Percentiles rank a stretch among this genome's conserved stretches.
These are phyloP conservation scores for Rhipidura dahli DNA, from an alignment of 2,113 vertebrate genomes.

Conservation along the genomic window DNA sequence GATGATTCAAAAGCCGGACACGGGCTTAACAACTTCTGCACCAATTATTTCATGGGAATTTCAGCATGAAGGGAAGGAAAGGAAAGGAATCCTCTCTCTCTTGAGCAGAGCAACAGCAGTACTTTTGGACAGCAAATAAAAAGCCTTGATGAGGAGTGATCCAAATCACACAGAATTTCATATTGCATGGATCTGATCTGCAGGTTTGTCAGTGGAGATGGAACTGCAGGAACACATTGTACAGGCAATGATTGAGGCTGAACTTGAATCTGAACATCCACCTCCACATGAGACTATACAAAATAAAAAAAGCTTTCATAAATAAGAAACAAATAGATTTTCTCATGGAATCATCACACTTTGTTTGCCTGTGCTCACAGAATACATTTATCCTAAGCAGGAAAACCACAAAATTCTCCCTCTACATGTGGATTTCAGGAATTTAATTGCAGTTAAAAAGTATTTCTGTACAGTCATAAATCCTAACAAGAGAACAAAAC, in stretches of 20 bases:
- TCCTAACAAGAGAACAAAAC: neutral
- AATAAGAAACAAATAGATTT: neutral
- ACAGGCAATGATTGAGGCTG: neutral
- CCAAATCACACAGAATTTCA: neutral
- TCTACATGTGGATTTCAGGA: rapidly evolving
- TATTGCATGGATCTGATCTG: neutral
- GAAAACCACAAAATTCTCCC: neutral
- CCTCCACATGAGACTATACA: neutral
- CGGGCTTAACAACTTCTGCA: neutral
- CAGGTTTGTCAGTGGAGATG: neutral
- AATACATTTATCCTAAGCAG: neutral
- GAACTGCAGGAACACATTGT: neutral
- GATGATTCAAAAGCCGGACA: neutral
- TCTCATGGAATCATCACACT: neutral
- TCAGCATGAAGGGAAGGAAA: neutral
- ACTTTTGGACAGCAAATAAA: neutral
- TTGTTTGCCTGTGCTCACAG: neutral
- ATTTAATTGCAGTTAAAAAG: neutral
- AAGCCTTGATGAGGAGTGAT: neutral
- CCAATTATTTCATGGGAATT: neutral
- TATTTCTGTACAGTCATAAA: neutral
- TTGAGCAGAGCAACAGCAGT: neutral
- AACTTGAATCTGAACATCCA: neutral
- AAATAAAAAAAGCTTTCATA: neutral
- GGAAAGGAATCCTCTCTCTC: neutral